Conservation (phyloP, 2,797 vertebrate genomes). For the Lemur catta region DNA sequence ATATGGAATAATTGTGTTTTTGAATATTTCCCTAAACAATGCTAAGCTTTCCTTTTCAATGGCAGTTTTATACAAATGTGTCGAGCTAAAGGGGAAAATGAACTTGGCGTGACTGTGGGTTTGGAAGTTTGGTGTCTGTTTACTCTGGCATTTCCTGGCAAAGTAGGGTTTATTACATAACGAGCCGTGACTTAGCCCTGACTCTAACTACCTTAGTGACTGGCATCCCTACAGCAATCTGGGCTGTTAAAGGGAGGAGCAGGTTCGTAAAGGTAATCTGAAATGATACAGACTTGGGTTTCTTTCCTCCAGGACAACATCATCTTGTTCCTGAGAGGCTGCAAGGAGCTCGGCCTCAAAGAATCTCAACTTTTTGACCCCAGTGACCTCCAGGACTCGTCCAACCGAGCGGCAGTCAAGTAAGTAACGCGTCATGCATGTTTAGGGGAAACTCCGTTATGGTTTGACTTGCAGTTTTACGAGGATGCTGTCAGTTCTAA, state of each 20-base stretch:
- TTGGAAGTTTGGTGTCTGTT: slow-evolving; percentile 25
- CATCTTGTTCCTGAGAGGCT: slow-evolving; percentile 94
- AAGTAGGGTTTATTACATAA: background rate
- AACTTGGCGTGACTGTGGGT: background rate
- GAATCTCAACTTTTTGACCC: slow-evolving; percentile 98
- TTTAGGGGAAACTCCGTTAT: background rate
- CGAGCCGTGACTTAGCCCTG: background rate
- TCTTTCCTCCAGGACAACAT: slow-evolving; percentile 93
- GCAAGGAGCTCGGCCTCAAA: slow-evolving; percentile 96
- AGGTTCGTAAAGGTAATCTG: slow-evolving; percentile 24
- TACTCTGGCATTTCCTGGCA: slow-evolving; percentile 26
- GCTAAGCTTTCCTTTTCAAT: background rate
- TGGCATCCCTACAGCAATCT: slow-evolving; percentile 31
- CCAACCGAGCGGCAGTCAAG: slow-evolving; percentile 89
- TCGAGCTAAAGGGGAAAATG: slow-evolving; percentile 44
- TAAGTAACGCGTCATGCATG: slow-evolving; percentile 83
- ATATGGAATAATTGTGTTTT: background rate
- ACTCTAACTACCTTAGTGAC: background rate
- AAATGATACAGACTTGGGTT: background rate
- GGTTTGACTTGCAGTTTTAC: slow-evolving; percentile 3
- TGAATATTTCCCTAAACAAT: background rate
- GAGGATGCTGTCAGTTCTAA: background rate
- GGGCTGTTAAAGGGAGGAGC: background rate
- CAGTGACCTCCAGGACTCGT: slow-evolving; percentile 94
- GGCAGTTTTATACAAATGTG: background rate